Evolutionary conservation across 2,888 invertebrate genomes (phyloP), one percentile per base, ranked within the genome.

Genomic region (Eupithecia inturbata): DNA sequence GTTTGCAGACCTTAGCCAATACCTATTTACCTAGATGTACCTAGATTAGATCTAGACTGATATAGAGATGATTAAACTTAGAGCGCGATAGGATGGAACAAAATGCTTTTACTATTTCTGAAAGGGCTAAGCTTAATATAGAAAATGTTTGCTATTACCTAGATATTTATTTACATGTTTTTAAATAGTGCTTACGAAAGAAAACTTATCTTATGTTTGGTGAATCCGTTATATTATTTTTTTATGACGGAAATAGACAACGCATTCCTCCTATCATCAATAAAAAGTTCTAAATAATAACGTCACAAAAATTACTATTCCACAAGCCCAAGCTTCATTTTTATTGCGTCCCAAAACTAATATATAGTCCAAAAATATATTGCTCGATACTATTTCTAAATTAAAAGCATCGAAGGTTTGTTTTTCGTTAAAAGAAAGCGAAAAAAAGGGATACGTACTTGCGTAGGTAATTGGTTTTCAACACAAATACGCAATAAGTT

Each of bases 401-500:
- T 85, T 85, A 86, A 85, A 83, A 85, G 78, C 81, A 39, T 66
- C 26, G 80, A 79, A 79, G 78, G 81, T 81, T 78, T 81, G 80
- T 82, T 84, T 82, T 83, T 83, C 77, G 77, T 76, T 77, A 79
- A 83, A 81, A 81, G 76, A 82, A 80, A 78, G 80, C 78, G 75
- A 81, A 81, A 86, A 85, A 82, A 87, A 82, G 81, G 84, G 83
- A 84, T 82, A 79, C 83, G 80, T 82, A 86, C 84, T 83, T 79
- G 79, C 82, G 85, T 84, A 82, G 84, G 83, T 90, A 90, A 90
- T 90, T 90, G 90, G 87, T 89, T 90, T 88, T 88, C 89, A 86
- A 88, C 87, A 89, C 89, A 89, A 89, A 89, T 89, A 88, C 86
- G 87, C 86, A 86, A 88, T 90, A 89, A 88, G 86, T 89, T 88